Conservation (phyloP, 2,888 invertebrate species). For the Glaucopsyche alexis region DNA sequence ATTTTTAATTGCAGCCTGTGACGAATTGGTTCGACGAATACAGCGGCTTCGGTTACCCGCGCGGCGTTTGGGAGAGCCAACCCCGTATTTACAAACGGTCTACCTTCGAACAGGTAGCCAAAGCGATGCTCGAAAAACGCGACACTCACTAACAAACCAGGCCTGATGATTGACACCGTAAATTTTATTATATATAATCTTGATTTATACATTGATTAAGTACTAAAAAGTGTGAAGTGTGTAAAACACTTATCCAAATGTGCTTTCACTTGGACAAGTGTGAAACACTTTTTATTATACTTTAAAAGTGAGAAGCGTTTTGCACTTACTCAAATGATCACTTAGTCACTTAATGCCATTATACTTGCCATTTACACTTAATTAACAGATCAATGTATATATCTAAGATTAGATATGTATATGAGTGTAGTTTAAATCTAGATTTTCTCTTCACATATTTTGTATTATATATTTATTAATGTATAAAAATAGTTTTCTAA, state of each 20-base stretch:
- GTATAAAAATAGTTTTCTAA: not conserved
- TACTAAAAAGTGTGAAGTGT: not conserved
- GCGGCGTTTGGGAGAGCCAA: constrained; percentile 55
- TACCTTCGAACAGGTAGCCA: constrained; percentile 59
- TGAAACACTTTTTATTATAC: not conserved
- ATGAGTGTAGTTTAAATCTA: not conserved
- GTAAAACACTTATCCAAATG: no score
- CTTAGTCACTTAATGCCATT: not conserved
- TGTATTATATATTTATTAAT: constrained; percentile 6
- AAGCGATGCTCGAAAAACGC: constrained; percentile 54
- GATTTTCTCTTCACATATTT: not conserved
- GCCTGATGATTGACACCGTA: not conserved
- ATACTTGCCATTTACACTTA: not conserved
- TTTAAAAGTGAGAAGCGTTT: not conserved
- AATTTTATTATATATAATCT: not conserved
- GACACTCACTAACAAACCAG: constrained; percentile 31
- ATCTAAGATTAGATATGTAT: not conserved
- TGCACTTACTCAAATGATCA: not conserved
- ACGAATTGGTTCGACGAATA: constrained; percentile 69
- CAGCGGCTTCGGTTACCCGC: constrained; percentile 54
- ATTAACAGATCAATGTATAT: not conserved
- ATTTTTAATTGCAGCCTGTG: constrained; percentile 56
- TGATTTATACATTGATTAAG: not conserved
- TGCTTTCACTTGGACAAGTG: not conserved
- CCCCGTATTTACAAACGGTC: constrained; percentile 73